Conservation (phyloP, 92 coral and sea anemone species). For the Parazoanthus atlanticus region DNA sequence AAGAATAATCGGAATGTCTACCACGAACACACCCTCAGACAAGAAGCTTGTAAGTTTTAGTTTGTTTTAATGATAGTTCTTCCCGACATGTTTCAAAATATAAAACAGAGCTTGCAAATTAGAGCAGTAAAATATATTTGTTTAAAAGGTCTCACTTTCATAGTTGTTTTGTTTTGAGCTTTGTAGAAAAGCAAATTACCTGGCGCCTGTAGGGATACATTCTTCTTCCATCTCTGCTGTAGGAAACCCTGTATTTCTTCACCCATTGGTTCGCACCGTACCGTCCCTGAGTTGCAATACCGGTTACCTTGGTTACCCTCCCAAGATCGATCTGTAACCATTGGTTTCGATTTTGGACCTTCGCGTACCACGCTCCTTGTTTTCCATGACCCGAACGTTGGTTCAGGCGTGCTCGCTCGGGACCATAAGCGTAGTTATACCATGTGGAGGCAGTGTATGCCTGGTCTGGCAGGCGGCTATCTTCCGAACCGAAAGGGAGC, state of each 20-base stretch:
- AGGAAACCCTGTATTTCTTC: constrained; percentile 44
- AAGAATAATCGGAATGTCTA: too few species aligned
- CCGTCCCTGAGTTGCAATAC: constrained; percentile 87
- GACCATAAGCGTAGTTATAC: constrained; percentile 70
- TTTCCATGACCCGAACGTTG: constrained; percentile 61
- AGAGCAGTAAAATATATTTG: neutral
- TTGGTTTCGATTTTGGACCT: constrained; percentile 49
- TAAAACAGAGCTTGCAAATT: too few species aligned
- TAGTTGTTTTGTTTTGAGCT: too few species aligned
- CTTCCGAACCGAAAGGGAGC: constrained; percentile 61
- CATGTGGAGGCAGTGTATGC: constrained; percentile 63
- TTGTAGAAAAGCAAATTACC: neutral
- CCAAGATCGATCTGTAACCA: constrained; percentile 75
- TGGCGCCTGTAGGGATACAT: constrained; percentile 22
- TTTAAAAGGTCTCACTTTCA: neutral
- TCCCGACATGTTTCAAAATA: too few species aligned
- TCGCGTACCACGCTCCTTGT: constrained; percentile 79
- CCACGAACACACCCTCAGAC: too few species aligned
- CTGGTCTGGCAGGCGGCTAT: constrained; percentile 27
- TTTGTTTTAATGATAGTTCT: too few species aligned
- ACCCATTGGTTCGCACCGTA: constrained; percentile 69
- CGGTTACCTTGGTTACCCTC: constrained; percentile 73
- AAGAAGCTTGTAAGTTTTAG: too few species aligned
- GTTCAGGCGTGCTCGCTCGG: constrained; percentile 81
- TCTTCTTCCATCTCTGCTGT: constrained; percentile 35